Evolutionary conservation across 1,140 invertebrate species (phyloP), one percentile per base, ranked within the genome.

Genomic region (Drosophila tropicalis): DNA sequence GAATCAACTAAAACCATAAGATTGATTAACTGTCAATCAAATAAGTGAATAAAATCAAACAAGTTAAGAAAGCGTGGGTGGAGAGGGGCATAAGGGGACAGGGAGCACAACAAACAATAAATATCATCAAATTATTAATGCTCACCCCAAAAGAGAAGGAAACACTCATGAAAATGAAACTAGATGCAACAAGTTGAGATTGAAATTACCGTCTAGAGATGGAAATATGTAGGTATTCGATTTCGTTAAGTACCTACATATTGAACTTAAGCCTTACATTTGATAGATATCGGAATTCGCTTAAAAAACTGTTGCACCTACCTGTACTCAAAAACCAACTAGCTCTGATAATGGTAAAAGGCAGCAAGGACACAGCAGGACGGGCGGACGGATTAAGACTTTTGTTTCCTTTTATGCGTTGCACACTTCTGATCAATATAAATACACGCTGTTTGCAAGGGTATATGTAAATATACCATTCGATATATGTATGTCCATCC

Each of bases 21-120:
- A 89, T 89, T 89, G 85, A 89, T 89, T 84, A 76, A 89, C 85
- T 89, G 84, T 89, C 84, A 89, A 89, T 89, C 84, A 89, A 58
- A 68, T 51, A 62, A 54, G 79, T 87, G 84, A 87, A 87, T 87
- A 68, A 76, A 81, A 64, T 81, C 47, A 89, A 86, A 72, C 83
- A 86, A 84, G 79, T 82, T 86, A 19, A 10, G 44, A 47, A 17
- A 15, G 64, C 15, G 5, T 15, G 13, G 47, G n/a, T 5, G 51
- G 61, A n/a, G n/a, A 25, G 17, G 56, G 13, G 17, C 17, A 32
- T 12, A 22, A 29, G 29, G 40, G 40, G 34, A 25, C 29, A 29
- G 29, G 29, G 29, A 29, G 29, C 29, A 29, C 5, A 29, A 29
- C 29, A 25, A 87, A 79, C 75, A 86, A 83, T 80, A 71, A 87